Conservation (phyloP, 2,888 invertebrate genomes). For the Onthophagus sagittarius region DNA sequence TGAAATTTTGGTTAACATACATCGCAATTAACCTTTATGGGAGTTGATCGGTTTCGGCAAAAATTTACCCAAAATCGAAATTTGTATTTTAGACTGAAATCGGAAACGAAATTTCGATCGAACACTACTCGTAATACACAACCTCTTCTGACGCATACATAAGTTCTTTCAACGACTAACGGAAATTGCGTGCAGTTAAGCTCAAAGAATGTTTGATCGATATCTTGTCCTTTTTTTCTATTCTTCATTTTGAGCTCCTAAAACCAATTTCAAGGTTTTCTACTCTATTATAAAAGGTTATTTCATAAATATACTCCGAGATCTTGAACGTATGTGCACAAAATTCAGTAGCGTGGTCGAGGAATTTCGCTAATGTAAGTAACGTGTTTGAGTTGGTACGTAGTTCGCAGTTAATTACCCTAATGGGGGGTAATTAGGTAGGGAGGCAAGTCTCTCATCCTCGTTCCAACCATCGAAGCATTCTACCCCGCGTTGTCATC, state of each 20-base stretch:
- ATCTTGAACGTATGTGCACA: neutral
- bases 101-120: too few species aligned
- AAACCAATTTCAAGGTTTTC: neutral
- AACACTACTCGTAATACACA: too few species aligned
- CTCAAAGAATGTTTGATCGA: neutral
- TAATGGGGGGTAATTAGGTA: constrained; percentile 44
- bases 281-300: too few species aligned
- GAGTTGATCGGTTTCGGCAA: too few species aligned
- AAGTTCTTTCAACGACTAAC: neutral
- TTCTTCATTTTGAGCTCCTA: neutral
- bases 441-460: constrained; percentile 27
- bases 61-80: too few species aligned
- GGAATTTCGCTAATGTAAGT: constrained; percentile 23
- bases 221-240: neutral
- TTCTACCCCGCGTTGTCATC: neutral
- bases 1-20: too few species aligned
- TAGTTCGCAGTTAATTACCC: constrained; percentile 42
- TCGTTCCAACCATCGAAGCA: neutral
- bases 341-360: constrained; percentile 19
- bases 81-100: too few species aligned
- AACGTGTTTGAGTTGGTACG: constrained; percentile 30
- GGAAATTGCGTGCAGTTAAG: neutral
- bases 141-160: neutral
- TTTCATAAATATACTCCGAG: neutral
- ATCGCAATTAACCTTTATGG: too few species aligned